phyloP scores from a whole-genome alignment of 2,888 invertebrate genomes.

The Cecidostiba fungosa region DNA sequence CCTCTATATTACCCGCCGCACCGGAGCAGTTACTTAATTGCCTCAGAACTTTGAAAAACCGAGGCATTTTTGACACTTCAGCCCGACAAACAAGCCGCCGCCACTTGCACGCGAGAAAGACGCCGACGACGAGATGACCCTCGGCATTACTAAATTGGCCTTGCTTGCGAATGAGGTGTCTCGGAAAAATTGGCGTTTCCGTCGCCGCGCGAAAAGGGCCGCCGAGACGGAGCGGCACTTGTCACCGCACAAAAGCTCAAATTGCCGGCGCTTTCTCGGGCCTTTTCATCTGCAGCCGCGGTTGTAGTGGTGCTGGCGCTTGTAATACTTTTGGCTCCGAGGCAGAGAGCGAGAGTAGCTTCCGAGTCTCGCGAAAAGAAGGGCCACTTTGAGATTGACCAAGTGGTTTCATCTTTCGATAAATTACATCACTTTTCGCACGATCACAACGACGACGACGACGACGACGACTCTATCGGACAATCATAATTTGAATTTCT shows the following conservation, averaged over 20 bases:
- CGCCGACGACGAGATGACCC: neutral
- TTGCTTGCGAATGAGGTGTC: slow-evolving; percentile 7
- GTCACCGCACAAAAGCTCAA: slow-evolving; percentile 47
- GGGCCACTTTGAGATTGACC: neutral
- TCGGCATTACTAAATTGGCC: slow-evolving; percentile 3
- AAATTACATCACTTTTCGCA: neutral
- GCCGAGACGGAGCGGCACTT: slow-evolving; percentile 4
- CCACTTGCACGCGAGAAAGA: neutral
- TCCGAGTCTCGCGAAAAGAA: neutral
- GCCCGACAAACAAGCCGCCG: neutral
- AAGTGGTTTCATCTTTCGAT: neutral
- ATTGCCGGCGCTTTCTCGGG: slow-evolving; percentile 42
- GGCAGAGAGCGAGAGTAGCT: neutral
- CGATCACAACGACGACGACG: too few relatives aligned
- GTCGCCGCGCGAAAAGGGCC: slow-evolving; percentile 5
- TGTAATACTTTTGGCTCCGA: neutral
- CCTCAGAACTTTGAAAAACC: too few relatives aligned
- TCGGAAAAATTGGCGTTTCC: slow-evolving; percentile 48
- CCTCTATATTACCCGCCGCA: neutral
- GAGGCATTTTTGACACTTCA: slow-evolving; percentile 39
- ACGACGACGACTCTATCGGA: neutral
- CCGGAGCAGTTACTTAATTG: neutral
- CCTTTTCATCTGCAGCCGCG: slow-evolving; percentile 2
- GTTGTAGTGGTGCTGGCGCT: neutral
- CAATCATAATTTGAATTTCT: neutral